phyloP scores from a whole-genome alignment of 2,888 invertebrate species.

The Gari tellinella region DNA sequence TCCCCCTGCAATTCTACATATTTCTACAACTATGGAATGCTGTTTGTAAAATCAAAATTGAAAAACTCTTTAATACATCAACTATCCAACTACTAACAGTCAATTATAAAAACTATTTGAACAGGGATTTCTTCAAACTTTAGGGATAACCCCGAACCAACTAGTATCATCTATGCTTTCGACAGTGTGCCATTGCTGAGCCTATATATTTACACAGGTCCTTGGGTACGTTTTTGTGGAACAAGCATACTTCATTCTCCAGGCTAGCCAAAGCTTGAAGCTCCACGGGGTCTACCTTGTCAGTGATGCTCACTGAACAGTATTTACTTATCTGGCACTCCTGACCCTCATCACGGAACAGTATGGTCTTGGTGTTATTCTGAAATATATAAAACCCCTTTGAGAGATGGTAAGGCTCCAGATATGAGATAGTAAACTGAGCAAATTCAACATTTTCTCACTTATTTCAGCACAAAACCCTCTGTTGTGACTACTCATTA shows the following conservation, averaged over 20 bases:
- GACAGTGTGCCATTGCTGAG: slow-evolving; percentile 48
- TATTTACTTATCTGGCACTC: slow-evolving; percentile 69
- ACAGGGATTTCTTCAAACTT: not conserved
- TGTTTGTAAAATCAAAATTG: no score
- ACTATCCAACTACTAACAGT: no score
- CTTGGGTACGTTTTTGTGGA: slow-evolving; percentile 69
- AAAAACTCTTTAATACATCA: no score
- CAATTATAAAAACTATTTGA: not conserved
- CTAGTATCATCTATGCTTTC: slow-evolving; percentile 13
- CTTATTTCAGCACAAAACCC: no score
- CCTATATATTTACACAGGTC: slow-evolving; percentile 72
- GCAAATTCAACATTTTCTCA: no score
- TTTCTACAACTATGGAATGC: no score
- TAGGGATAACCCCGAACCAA: no score
- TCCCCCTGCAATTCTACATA: no score
- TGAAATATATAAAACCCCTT: no score
- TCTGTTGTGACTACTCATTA: no score
- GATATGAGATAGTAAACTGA: no score
- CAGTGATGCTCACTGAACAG: slow-evolving; percentile 56
- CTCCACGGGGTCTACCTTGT: slow-evolving; percentile 41
- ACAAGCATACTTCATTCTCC: slow-evolving; percentile 81
- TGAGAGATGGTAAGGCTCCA: no score
- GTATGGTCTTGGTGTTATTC: slow-evolving; percentile 59
- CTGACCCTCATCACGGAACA: slow-evolving; percentile 68
- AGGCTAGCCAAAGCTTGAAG: slow-evolving; percentile 76